Conservation (phyloP, 2,113 vertebrate genomes). For the Charina bottae region DNA sequence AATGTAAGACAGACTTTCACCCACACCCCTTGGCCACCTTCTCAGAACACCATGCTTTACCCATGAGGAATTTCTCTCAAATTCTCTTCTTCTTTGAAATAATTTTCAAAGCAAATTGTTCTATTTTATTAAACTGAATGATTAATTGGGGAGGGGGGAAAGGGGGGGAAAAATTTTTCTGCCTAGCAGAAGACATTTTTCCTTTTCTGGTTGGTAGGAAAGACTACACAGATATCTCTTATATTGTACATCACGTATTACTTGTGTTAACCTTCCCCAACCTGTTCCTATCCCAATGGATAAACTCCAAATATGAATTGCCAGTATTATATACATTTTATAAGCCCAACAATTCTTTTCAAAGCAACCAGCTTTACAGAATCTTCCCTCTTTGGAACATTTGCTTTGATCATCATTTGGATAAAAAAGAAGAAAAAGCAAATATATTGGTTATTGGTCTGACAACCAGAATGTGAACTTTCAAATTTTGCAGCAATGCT, state of each 20-base stretch:
- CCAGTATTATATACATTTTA: neutral
- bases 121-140: neutral
- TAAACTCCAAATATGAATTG: neutral
- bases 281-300: neutral
- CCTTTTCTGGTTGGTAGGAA: neutral
- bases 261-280: neutral
- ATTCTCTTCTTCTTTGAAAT: neutral
- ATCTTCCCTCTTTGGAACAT: neutral
- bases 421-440: neutral
- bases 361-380: neutral
- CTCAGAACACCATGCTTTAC: neutral
- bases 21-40: neutral
- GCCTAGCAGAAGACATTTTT: neutral
- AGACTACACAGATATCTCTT: neutral
- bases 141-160: neutral
- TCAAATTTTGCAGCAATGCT: neutral
- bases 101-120: neutral
- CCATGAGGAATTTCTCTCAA: neutral
- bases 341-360: conserved; percentile 3
- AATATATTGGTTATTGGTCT: neutral
- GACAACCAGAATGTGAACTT: neutral
- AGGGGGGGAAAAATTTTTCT: neutral
- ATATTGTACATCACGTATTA: neutral
- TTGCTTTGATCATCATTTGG: neutral
- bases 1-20: neutral